Base-by-base conservation (phyloP, 2,113 vertebrate genomes). In the Sminthopsis crassicaudata region DNA sequence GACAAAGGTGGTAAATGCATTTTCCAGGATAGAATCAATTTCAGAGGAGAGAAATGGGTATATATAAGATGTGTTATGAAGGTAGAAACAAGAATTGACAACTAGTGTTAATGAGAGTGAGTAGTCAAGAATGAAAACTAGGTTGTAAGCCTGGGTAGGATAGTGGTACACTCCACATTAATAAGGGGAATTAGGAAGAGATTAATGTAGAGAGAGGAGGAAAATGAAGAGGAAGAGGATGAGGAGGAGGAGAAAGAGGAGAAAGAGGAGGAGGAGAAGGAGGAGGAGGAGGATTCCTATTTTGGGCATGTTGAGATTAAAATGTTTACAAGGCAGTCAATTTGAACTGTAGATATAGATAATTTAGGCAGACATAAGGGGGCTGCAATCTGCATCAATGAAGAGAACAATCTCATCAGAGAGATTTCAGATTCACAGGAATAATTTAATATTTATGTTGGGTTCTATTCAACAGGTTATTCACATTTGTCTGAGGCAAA, bases 401-500 rank as follows among this genome's bases (percentile, higher is more conserved):
- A 84, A 67, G 36, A 84, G n/a, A 42, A 84, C 67, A 84, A 8
- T n/a, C 67, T 42, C 67, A 84, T 42, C n/a, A 84, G n/a, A 42
- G n/a, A 84, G 2, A 22, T 42, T 84, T 84, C 67, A 84, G 67
- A 84, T 42, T 23, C n/a, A 84, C 16, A 84, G n/a, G 19, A 84
- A 84, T 84, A 76, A 6, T 67, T 19, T n/a, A n/a, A 76, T 76
- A 84, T 84, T 84, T 89, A 76, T 97, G 67, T 92, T 90, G 53
- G 90, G 46, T 60, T 91, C 93, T 52, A 95, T 2, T 52, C 36
- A 94, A 16, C 4, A 93, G n/a, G 88, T 93, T 91, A 88, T 27
- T 93, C 51, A 14, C 30, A 53, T 6, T 50, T 96, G 94, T 89
- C 90, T 91, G 25, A 88, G 93, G 94, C 48, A 90, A 23, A 52